Evolutionary conservation across 1,140 invertebrate genomes (phyloP).

Genomic region (Bombus confusus): DNA sequence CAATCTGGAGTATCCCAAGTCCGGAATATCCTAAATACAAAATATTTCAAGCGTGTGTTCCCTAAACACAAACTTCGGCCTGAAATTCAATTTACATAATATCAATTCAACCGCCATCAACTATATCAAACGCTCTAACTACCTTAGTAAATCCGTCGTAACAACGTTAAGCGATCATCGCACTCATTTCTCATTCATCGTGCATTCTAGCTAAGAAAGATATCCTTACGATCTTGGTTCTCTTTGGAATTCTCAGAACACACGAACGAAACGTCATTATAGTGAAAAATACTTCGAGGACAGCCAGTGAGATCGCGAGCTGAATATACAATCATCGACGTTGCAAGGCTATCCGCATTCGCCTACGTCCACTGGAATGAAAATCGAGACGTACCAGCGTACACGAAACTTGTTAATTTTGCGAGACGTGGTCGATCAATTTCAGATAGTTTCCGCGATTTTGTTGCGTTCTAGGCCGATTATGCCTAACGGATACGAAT

Average conservation of each 20-base stretch:
- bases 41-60: background rate
- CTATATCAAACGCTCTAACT: background rate
- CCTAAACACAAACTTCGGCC: background rate
- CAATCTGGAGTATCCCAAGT: background rate
- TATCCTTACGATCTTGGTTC: background rate
- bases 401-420: constrained; percentile 51
- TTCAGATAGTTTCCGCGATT: constrained; percentile 38
- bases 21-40: background rate
- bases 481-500: constrained; percentile 32
- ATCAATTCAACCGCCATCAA: background rate
- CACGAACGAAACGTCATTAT: background rate
- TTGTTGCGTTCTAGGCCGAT: constrained; percentile 39
- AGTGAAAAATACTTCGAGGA: constrained; percentile 18
- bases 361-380: constrained; percentile 16
- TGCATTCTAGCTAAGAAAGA: background rate
- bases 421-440: constrained; percentile 18
- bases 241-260: background rate
- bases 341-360: background rate
- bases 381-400: constrained; percentile 14
- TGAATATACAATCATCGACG: constrained; percentile 30
- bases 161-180: background rate
- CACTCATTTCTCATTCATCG: constrained; percentile 13
- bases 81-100: background rate
- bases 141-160: background rate
- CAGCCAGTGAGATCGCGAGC: background rate